phyloP scores from a whole-genome alignment of 2,888 invertebrate genomes.

The Cataglyphis altisquamis region DNA sequence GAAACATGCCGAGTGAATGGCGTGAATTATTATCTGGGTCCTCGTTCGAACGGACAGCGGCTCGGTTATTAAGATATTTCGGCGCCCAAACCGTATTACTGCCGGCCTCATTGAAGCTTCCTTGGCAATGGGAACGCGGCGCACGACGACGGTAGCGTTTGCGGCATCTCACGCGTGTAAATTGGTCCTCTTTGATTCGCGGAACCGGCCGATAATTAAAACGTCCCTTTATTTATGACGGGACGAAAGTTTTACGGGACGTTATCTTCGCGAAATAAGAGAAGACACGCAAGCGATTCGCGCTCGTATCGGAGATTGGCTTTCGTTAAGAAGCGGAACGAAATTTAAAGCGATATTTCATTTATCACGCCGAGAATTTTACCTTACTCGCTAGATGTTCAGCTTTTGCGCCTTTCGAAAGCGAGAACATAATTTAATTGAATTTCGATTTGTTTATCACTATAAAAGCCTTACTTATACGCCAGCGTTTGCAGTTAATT shows the following conservation, averaged over 20 bases:
- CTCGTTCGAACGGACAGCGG: slow-evolving; percentile 50
- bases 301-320: slow-evolving; percentile 28
- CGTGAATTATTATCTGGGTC: slow-evolving; percentile 71
- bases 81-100: slow-evolving; percentile 53
- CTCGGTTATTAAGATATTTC: slow-evolving; percentile 73
- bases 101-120: slow-evolving; percentile 43
- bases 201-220: slow-evolving; percentile 53
- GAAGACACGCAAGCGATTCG: slow-evolving; percentile 32
- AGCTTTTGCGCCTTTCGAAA: slow-evolving; percentile 22
- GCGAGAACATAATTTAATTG: slow-evolving; percentile 28
- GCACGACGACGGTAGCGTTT: slow-evolving; percentile 20
- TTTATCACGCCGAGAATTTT: slow-evolving; percentile 33
- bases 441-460: slow-evolving; percentile 16
- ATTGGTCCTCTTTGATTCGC: slow-evolving; percentile 47
- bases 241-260: slow-evolving; percentile 34
- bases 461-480: not conserved
- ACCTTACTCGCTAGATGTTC: not conserved
- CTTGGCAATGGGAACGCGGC: slow-evolving; percentile 25
- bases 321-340: slow-evolving; percentile 51
- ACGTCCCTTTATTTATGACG: slow-evolving; percentile 53
- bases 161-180: slow-evolving; percentile 19
- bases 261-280: slow-evolving; percentile 28
- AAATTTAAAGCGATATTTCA: slow-evolving; percentile 42
- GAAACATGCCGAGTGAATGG: slow-evolving; percentile 45
- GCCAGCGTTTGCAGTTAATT: not conserved